Evolutionary conservation across 2,797 vertebrate species (phyloP), one percentile per base, ranked within the genome.

Genomic region (Melanitta fusca): DNA sequence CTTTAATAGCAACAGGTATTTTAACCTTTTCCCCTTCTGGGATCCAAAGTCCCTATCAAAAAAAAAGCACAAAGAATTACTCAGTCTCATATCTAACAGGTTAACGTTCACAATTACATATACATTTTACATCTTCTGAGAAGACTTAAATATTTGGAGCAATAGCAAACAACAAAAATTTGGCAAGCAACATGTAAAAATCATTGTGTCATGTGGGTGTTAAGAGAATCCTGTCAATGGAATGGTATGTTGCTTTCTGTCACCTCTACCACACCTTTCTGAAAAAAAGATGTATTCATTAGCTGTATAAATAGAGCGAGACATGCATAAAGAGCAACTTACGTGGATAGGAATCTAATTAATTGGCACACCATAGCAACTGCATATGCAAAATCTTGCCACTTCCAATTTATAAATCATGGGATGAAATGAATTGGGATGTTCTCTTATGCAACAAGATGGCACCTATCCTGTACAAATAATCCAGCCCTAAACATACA

Each of bases 1-100:
- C 99, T 96, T 99, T 99, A 98, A 99, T 99, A 94, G 99, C 99
- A 22, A 99, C 99, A 1, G 99, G 99, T 96, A 99, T 99, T 98
- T 99, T 99, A 97, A 99, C 99, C 62, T 99, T 99, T 95, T 99
- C 99, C 34, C 99, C 99, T 97, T 99, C 99, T n/a, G 99, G 99
- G 95, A 99, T 99, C 99, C 99, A 99, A 95, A 99, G 98, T 47
- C 99, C 99, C 99, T 99, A 96, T 5, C 88, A 77, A 68, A 93
- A 94, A 75, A 45, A 75, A 92, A 83, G 54, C 57, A 47, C 58
- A 81, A 64, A 68, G 43, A 21, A 30, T 92, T 91, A 94, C 21
- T 75, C 20, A 34, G 73, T 36, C 36, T 85, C 51, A 27, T 54
- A 70, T 2, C 15, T 62, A 62, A 64, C 25, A 28, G 20, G n/a